A percentile compares a stretch with the other conserved stretches of the same genome.
phyloP scores from a whole-genome alignment of 23 tunicate species.

The Phallusia fumigata region DNA sequence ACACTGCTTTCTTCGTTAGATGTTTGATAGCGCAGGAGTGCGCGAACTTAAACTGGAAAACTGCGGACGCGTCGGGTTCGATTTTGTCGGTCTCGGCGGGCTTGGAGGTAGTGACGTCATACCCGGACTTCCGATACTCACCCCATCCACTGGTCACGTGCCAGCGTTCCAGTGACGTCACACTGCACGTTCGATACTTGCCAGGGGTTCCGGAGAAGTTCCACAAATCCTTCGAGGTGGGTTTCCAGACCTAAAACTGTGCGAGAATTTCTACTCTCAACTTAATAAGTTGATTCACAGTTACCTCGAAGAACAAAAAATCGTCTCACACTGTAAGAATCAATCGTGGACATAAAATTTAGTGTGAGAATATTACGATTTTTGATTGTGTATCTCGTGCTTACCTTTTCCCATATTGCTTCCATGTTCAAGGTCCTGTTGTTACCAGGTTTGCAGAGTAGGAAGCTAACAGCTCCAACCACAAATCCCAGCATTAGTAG shows the following conservation, averaged over 20 bases:
- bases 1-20: too few relatives aligned
- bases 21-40: conserved; percentile 76
- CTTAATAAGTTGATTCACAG: too few relatives aligned
- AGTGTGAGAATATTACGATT: too few relatives aligned
- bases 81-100: conserved; percentile 65
- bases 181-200: conserved; percentile 61
- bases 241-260: neutral
- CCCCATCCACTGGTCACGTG: conserved; percentile 81
- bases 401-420: too few relatives aligned
- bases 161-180: conserved; percentile 57
- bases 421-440: too few relatives aligned
- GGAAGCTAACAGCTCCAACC: too few relatives aligned
- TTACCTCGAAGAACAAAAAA: too few relatives aligned
- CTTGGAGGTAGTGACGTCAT: conserved; percentile 26
- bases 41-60: conserved; percentile 70
- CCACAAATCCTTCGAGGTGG: conserved; percentile 88
- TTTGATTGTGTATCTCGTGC: too few relatives aligned
- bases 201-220: conserved; percentile 95
- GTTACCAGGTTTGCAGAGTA: too few relatives aligned
- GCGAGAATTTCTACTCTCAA: neutral
- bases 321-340: too few relatives aligned
- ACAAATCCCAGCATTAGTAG: too few relatives aligned
- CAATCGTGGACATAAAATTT: too few relatives aligned
- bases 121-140: conserved; percentile 71
- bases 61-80: conserved; percentile 89